Evolutionary conservation across 2,113 vertebrate genomes (phyloP).

Genomic region (Sphyrna mokarran): DNA sequence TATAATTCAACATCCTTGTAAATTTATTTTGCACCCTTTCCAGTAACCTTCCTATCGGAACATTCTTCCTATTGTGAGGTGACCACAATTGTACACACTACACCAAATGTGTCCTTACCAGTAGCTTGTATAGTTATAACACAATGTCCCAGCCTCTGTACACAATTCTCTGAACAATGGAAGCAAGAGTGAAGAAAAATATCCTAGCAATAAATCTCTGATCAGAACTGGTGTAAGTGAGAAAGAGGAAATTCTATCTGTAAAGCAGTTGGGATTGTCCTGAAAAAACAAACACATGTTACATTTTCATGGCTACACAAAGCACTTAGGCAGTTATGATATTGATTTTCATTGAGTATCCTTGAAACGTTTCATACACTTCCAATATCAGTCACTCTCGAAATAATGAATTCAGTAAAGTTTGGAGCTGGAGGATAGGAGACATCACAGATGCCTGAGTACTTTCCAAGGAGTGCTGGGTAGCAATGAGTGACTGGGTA

Average conservation of each 20-base stretch:
- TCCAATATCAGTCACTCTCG: background rate
- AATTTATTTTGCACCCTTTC: too few relatives aligned
- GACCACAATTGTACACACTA: too few relatives aligned
- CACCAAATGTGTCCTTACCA: too few relatives aligned
- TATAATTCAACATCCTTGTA: too few relatives aligned
- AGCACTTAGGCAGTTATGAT: background rate
- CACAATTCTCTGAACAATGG: too few relatives aligned
- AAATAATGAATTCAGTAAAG: background rate
- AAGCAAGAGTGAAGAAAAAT: background rate
- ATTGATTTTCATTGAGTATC: too few relatives aligned
- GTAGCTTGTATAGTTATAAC: too few relatives aligned
- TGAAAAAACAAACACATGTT: background rate
- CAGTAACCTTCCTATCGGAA: too few relatives aligned
- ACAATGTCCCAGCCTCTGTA: too few relatives aligned
- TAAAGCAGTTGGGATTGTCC: background rate
- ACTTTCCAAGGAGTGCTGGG: background rate
- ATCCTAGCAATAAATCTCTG: background rate
- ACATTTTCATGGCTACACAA: background rate
- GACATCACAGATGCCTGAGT: background rate
- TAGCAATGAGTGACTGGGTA: background rate
- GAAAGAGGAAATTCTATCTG: background rate
- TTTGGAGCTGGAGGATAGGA: background rate
- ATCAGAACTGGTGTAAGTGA: background rate
- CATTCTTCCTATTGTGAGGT: too few relatives aligned
- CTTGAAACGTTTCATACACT: too few relatives aligned